phyloP scores from a whole-genome alignment of 2,113 vertebrate genomes.

The Aleadryas rufinucha region DNA sequence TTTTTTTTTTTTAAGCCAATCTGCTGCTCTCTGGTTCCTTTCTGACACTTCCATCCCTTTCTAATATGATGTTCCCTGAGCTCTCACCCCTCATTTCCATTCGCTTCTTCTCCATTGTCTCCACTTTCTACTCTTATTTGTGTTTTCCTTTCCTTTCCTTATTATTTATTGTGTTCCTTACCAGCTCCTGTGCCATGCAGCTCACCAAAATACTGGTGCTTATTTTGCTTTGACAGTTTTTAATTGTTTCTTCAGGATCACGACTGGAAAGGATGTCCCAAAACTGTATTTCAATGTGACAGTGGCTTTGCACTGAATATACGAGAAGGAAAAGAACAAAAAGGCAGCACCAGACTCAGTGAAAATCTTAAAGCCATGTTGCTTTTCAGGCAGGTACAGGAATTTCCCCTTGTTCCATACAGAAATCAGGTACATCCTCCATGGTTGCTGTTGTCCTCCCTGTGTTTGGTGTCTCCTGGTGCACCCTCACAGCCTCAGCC shows the following conservation, averaged over 20 bases:
- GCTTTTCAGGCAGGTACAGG: background rate
- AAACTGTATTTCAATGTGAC: background rate
- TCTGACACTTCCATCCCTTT: conserved; percentile 37
- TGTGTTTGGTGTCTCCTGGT: background rate
- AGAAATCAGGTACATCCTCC: background rate
- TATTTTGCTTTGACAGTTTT: background rate
- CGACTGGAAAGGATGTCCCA: background rate
- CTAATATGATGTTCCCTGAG: background rate
- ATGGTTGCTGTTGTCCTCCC: background rate
- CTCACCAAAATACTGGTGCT: background rate
- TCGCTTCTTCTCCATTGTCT: background rate
- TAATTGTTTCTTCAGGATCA: background rate
- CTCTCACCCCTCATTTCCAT: background rate
- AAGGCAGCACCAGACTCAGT: background rate
- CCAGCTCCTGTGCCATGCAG: background rate
- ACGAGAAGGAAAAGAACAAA: background rate
- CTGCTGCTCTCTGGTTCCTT: conserved; percentile 42
- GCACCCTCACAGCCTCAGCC: background rate
- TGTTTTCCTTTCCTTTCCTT: background rate
- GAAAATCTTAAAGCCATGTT: background rate
- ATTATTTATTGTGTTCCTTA: background rate
- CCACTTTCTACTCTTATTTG: background rate
- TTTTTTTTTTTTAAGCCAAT: conserved; percentile 23
- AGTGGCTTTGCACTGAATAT: background rate
- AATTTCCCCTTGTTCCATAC: background rate